These are phyloP conservation scores for Calliopsis andreniformis DNA, from an alignment of 1,140 invertebrate species.

Conservation along the genomic window DNA sequence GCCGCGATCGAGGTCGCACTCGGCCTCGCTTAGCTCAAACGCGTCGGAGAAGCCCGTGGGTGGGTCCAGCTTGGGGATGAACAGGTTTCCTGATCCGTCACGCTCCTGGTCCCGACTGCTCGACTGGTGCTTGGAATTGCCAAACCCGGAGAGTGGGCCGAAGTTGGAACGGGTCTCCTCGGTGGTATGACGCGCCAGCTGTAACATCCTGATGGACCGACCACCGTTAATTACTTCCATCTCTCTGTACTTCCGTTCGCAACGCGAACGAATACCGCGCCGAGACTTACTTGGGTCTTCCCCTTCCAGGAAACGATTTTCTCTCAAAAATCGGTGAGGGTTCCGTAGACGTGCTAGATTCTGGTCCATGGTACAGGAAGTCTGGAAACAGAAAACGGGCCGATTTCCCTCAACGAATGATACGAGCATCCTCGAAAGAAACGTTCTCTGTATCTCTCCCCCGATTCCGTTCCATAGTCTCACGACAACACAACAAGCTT, in stretches of 20 bases:
- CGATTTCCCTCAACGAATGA: constrained; percentile 7
- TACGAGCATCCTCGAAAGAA: not conserved
- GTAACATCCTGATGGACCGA: constrained; percentile 76
- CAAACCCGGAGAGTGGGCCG: constrained; percentile 78
- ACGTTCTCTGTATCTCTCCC: not conserved
- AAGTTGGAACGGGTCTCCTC: constrained; percentile 81
- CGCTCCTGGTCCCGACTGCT: constrained; percentile 78
- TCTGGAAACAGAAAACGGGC: constrained; percentile 70
- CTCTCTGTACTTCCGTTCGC: not conserved
- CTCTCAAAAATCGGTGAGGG: constrained; percentile 83
- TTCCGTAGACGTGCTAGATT: constrained; percentile 83
- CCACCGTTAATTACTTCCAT: not conserved
- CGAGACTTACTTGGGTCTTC: constrained; percentile 78
- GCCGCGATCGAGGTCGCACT: constrained; percentile 79
- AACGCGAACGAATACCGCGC: not conserved
- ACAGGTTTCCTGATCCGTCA: constrained; percentile 82
- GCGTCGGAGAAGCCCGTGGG: constrained; percentile 83
- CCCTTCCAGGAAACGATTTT: constrained; percentile 82
- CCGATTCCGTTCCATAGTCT: constrained; percentile 31
- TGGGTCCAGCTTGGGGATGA: constrained; percentile 83
- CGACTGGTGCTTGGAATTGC: constrained; percentile 81
- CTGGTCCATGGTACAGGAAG: constrained; percentile 83
- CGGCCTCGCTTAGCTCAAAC: constrained; percentile 82
- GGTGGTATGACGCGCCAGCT: constrained; percentile 80
- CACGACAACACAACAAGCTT: constrained; percentile 28